A percentile compares a stretch with the other conserved stretches of the same genome.
Evolutionary conservation across 2,113 vertebrate species (phyloP).

Genomic region (Cynocephalus volans): DNA sequence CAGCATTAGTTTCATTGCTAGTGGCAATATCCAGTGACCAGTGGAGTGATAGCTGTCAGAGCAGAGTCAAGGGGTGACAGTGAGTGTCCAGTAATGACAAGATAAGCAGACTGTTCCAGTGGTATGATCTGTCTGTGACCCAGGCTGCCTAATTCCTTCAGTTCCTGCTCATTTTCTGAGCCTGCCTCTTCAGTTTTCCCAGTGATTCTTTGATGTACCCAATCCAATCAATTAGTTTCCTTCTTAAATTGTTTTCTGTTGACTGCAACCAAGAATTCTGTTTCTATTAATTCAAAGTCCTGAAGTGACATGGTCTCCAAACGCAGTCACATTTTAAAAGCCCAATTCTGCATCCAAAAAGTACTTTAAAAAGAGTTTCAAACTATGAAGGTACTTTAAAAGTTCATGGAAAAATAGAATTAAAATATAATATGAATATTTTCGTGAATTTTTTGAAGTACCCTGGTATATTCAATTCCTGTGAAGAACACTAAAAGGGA

Average conservation of each 20-base stretch:
- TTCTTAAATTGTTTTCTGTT: constrained; percentile 6
- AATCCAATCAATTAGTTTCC: not conserved
- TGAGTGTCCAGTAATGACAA: not conserved
- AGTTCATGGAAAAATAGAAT: too few relatives aligned
- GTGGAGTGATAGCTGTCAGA: not conserved
- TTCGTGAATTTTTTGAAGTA: too few relatives aligned
- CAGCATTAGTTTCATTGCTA: not conserved
- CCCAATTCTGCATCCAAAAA: not conserved
- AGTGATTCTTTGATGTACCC: not conserved
- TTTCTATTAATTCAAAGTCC: not conserved
- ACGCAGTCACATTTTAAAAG: not conserved
- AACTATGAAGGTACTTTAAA: too few relatives aligned
- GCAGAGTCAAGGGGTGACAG: not conserved
- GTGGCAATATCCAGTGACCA: not conserved
- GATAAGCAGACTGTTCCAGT: not conserved
- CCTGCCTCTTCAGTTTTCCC: not conserved
- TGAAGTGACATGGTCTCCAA: not conserved
- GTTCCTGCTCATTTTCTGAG: not conserved
- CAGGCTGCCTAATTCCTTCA: too few relatives aligned
- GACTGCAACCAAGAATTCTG: not conserved
- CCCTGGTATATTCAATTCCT: not conserved
- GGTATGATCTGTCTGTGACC: not conserved
- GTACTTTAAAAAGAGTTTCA: not conserved
- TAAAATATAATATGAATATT: too few relatives aligned
- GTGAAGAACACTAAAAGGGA: not conserved